Evolutionary conservation across 2,113 vertebrate species (phyloP), one percentile per base, ranked within the genome.

Genomic region (Baryphthengus martii): DNA sequence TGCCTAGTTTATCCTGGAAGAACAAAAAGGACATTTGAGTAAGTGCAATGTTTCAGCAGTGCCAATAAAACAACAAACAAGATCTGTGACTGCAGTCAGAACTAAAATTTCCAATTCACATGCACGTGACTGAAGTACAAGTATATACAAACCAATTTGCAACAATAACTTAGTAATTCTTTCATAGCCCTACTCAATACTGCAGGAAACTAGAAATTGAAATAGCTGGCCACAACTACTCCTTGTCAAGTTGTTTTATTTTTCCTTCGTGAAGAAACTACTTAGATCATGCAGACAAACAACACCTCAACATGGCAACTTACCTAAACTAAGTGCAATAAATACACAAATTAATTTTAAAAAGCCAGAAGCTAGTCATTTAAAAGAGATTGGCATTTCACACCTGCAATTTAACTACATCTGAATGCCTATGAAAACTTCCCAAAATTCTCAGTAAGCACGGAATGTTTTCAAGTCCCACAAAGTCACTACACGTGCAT

Each of bases 1-100:
- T 96, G 67, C 98, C 98, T 7, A 97, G 86, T 88, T 98, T 98
- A 93, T 99, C 85, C 99, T 99, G 96, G 25, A 96, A 96, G 86
- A 15, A 14, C 0, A 10, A 93, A 85, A 84, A 88, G n/a, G 15
- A 78, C 7, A 39, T 39, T 55, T 71, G 52, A 80, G 55, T 24
- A 75, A 56, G 40, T 15, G 13, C 31, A 55, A 10, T 70, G 17
- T 67, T 68, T 88, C 63, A 90, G 29, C 33, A 39, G 33, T 1
- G 1, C 62, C 58, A 88, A n/a, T 24, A 35, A 72, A 92, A n/a
- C 37, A 35, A 59, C 11, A 56, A 66, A 72, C 55, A 82, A 47
- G 10, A 70, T 28, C 50, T 45, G 25, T 33, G n/a, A 72, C 49
- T 82, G 25, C 29, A 88, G 37, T 66, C 20, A 70, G 31, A 95